Evolutionary conservation across 2,888 invertebrate genomes (phyloP).

Genomic region (Trichogramma dendrolimi): DNA sequence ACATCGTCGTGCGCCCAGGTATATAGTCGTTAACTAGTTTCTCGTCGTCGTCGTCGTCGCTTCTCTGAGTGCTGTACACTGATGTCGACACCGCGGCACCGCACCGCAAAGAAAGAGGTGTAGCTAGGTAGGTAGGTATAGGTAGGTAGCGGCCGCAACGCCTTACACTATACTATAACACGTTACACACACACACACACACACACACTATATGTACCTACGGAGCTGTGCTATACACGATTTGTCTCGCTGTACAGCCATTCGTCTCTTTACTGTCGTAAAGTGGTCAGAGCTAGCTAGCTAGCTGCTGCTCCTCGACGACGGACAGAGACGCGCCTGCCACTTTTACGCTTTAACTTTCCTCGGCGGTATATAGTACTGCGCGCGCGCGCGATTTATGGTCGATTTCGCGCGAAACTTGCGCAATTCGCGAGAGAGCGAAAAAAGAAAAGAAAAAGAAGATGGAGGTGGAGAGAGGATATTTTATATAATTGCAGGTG

Average conservation of each 20-base stretch:
- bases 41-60: no score
- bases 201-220: no score
- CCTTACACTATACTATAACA: no score
- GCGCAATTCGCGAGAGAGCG: not conserved
- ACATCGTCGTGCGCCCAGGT: no score
- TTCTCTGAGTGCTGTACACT: no score
- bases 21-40: no score
- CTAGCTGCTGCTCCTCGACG: no score
- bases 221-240: not conserved
- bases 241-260: not conserved
- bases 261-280: constrained; percentile 21
- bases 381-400: not conserved
- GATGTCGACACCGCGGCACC: no score
- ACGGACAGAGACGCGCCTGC: not conserved
- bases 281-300: constrained; percentile 24
- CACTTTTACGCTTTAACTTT: not conserved
- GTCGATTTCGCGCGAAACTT: not conserved
- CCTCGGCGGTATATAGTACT: not conserved
- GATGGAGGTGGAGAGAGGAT: not conserved
- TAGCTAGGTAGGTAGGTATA: no score
- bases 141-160: no score
- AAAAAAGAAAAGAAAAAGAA: constrained; percentile 3
- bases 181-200: no score
- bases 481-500: not conserved
- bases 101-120: no score